A percentile compares a stretch with the other conserved stretches of the same genome.
Evolutionary conservation across 2,888 invertebrate genomes (phyloP).

Genomic region (Parnassius smintheus): DNA sequence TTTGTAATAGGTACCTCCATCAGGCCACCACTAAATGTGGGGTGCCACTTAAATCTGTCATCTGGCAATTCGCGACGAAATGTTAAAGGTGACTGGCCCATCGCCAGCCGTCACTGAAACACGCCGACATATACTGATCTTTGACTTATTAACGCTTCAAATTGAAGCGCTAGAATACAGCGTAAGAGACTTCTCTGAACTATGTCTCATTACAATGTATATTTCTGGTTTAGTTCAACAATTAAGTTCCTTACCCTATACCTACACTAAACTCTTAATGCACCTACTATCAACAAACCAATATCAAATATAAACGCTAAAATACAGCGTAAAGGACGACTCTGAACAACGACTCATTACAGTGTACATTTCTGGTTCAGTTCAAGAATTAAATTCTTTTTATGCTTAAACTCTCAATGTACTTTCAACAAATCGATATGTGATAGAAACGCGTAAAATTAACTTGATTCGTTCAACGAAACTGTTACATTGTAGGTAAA

Average conservation of each 20-base stretch:
- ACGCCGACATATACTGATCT: conserved; percentile 30
- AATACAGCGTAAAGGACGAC: not conserved
- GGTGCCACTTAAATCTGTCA: conserved; percentile 45
- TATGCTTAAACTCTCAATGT: not conserved
- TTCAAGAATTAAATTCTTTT: not conserved
- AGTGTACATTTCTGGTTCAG: conserved; percentile 1
- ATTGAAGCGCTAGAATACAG: conserved; percentile 13
- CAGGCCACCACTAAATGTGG: conserved; percentile 19
- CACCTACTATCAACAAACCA: not conserved
- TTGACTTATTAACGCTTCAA: conserved; percentile 32
- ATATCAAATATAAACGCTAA: conserved; percentile 3
- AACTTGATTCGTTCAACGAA: no score
- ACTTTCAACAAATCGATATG: no score
- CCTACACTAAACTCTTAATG: not conserved
- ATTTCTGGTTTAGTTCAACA: conserved; percentile 1
- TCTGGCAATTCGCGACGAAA: conserved; percentile 40
- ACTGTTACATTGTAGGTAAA: no score
- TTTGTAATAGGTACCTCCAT: conserved; percentile 2
- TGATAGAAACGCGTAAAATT: no score
- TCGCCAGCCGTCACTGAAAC: conserved; percentile 36
- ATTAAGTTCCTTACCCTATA: not conserved
- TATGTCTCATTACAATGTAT: not conserved
- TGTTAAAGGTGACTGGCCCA: conserved; percentile 50
- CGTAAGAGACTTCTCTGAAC: conserved; percentile 1
- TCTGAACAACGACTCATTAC: not conserved